Evolutionary conservation across 2,113 vertebrate species (phyloP).

Genomic region (Bostrychus sinensis): DNA sequence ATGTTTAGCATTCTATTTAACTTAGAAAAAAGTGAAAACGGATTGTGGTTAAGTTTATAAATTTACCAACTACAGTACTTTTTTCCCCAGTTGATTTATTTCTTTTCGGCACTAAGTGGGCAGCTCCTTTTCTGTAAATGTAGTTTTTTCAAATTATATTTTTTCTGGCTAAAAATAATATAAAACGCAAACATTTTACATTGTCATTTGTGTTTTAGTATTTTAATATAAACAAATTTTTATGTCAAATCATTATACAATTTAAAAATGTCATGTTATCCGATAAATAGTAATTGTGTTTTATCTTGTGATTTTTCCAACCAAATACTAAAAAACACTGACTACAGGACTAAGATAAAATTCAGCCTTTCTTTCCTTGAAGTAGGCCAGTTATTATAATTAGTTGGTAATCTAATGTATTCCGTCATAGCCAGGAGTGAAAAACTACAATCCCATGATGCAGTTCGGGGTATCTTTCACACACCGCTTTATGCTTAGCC

Average conservation of each 20-base stretch:
- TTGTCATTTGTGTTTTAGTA: not conserved
- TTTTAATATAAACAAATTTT: no score
- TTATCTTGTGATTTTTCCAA: no score
- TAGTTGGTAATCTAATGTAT: not conserved
- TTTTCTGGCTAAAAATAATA: no score
- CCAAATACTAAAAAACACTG: no score
- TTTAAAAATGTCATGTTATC: no score
- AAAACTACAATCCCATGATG: conserved; percentile 79
- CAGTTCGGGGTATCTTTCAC: conserved; percentile 18
- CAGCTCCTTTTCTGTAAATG: conserved; percentile 40
- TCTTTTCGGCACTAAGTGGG: conserved; percentile 42
- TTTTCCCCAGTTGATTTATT: not conserved
- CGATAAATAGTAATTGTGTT: no score
- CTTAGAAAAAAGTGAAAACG: no score
- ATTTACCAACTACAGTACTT: not conserved
- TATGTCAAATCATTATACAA: no score
- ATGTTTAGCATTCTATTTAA: no score
- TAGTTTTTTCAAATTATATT: conserved; percentile 13
- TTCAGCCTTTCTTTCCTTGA: no score
- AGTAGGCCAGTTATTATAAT: no score
- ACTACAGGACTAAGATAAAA: no score
- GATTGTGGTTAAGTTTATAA: not conserved
- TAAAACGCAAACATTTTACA: not conserved
- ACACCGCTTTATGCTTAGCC: conserved; percentile 36
- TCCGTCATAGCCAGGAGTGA: rapidly evolving